Evolutionary conservation across 1,140 invertebrate species (phyloP).

Genomic region (fruit fly (Drosophila melanogaster)): DNA sequence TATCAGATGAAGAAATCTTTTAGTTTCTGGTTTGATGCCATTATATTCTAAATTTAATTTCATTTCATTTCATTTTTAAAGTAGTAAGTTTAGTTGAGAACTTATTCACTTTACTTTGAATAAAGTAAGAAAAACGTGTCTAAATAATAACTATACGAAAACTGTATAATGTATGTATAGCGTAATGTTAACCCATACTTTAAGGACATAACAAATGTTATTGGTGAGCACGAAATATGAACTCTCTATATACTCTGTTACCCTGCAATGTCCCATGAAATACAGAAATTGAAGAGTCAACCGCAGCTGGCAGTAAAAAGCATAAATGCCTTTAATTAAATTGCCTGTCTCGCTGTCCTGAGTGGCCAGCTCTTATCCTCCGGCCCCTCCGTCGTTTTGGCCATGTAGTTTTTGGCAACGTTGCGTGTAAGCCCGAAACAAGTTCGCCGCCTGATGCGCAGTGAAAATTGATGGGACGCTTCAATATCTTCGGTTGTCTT

Average conservation of each 20-base stretch:
- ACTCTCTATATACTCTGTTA: background rate
- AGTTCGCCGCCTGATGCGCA: constrained; percentile 53
- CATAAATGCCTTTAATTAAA: constrained; percentile 79
- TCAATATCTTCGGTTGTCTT: constrained; percentile 51
- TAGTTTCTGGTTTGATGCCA: too few relatives aligned
- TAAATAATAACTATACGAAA: too few relatives aligned
- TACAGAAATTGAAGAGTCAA: constrained; percentile 38
- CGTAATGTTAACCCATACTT: background rate
- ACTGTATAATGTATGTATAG: too few relatives aligned
- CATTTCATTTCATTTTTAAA: too few relatives aligned
- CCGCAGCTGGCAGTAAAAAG: constrained; percentile 49
- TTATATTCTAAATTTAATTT: too few relatives aligned
- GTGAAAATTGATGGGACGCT: constrained; percentile 60
- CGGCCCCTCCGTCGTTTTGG: background rate
- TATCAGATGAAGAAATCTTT: too few relatives aligned
- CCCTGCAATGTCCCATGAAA: background rate
- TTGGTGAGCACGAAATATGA: background rate
- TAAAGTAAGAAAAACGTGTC: too few relatives aligned
- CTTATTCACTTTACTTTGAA: too few relatives aligned
- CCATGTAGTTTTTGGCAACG: constrained; percentile 32
- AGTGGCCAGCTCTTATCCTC: background rate
- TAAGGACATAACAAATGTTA: background rate
- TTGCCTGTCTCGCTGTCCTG: constrained; percentile 44
- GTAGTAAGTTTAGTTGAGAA: too few relatives aligned
- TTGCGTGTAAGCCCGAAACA: constrained; percentile 53